phyloP scores from a whole-genome alignment of 2,797 vertebrate genomes.

The Chloroceryle inda region DNA sequence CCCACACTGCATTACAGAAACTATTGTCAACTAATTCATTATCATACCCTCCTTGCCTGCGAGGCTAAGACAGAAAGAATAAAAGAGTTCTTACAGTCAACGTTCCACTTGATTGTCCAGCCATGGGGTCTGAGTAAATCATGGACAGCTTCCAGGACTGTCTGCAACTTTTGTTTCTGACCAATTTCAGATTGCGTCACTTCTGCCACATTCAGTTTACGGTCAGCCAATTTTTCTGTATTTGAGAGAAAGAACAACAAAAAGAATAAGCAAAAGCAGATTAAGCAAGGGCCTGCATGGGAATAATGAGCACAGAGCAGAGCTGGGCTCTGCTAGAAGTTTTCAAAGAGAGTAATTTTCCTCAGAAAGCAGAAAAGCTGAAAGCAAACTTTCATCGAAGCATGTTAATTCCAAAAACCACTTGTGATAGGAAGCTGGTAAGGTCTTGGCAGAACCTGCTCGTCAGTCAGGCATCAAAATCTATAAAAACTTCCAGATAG shows the following conservation, averaged over 20 bases:
- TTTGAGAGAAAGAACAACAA: not conserved
- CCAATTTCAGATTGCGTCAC: constrained; percentile 96
- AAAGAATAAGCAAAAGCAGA: not conserved
- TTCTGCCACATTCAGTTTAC: constrained; percentile 95
- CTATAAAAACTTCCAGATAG: not conserved
- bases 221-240: constrained; percentile 90
- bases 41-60: not conserved
- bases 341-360: not conserved
- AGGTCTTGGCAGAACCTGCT: not conserved
- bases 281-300: not conserved
- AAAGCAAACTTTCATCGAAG: not conserved
- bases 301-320: not conserved
- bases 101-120: constrained; percentile 92
- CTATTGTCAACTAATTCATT: not conserved
- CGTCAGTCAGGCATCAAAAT: not conserved
- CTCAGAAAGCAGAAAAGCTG: not conserved
- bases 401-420: not conserved
- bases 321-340: not conserved
- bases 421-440: not conserved
- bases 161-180: constrained; percentile 97
- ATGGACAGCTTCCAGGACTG: constrained; percentile 91
- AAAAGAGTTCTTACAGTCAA: constrained; percentile 88
- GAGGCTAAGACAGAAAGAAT: not conserved
- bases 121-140: constrained; percentile 90
- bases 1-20: not conserved